A percentile compares a stretch with the other conserved stretches of the same genome.
Conservation (phyloP, 2,113 vertebrate species). For the Camarhynchus parvulus region DNA sequence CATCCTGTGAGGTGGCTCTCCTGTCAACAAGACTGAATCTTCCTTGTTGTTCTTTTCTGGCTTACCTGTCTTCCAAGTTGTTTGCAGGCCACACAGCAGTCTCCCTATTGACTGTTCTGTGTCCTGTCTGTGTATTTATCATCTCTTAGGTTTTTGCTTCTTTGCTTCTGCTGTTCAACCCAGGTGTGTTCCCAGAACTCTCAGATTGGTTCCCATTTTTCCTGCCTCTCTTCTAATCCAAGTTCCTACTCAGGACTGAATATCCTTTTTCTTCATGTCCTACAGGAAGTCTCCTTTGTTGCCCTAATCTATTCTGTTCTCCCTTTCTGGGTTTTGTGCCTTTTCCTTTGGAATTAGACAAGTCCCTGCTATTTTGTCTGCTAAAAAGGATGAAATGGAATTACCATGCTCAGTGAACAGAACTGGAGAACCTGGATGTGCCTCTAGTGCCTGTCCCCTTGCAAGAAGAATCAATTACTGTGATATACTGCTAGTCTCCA, state of each 20-base stretch:
- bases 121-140: not conserved
- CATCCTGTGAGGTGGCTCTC: not conserved
- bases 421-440: not conserved
- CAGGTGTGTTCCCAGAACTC: not conserved
- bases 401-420: not conserved
- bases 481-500: not conserved
- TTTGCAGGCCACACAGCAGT: not conserved
- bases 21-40: not conserved
- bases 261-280: not conserved
- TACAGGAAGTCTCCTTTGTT: not conserved
- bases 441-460: not conserved
- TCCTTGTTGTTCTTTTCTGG: not conserved
- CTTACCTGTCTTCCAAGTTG: not conserved
- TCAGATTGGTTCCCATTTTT: not conserved
- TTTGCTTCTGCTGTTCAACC: not conserved
- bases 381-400: not conserved
- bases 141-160: not conserved
- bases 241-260: not conserved
- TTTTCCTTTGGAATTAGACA: not conserved
- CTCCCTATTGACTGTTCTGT: rapidly evolving
- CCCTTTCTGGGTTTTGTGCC: not conserved
- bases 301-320: not conserved
- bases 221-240: not conserved
- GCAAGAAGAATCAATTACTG: not conserved
- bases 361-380: not conserved